Evolutionary conservation across 2,888 invertebrate species (phyloP), one percentile per base, ranked within the genome.

Genomic region (Diadromus collaris): DNA sequence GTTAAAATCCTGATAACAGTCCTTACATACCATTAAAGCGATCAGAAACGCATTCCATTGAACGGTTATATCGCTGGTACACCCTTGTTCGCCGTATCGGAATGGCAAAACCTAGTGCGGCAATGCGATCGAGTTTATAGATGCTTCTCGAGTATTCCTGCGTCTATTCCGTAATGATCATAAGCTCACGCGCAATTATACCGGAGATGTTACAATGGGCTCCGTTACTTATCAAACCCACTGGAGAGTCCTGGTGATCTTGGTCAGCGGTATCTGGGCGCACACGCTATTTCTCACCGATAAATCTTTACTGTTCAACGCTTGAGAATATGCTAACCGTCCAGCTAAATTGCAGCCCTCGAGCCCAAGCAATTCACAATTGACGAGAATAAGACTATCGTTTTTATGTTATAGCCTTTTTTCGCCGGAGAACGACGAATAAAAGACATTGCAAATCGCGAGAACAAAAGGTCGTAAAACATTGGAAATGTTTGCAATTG

Each of bases 321-420:
- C 21, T 73, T 44, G 44, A 46, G 46, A 65, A 64, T 56, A 64
- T 21, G 64, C 46, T 73, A 64, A 32, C 32, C 24, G 32, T 41
- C 32, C 2, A 21, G 32, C 10, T 6, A 61, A 21, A 21, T 9
- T 16, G 44, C 61, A n/a, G 27, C 24, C 6, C 16, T n/a, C 58
- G 24, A 51, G 2, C 51, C 9, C 19, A 27, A 46, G 54, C 19
- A 48, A 70, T 61, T 70, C 54, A 44, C 51, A 16, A 65, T 65
- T 29, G 51, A 78, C 70, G 64, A 19, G 74, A 78, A 70, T 70
- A 75, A 70, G 70, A 74, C 67, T 75, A 71, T 68, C 58, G 75
- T 75, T 71, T 67, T 67, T 38, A 34, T 51, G 48, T 68, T 58
- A 75, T 46, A 60, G 48, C 65, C 34, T 10, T 7, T 60, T 48